Conservation (phyloP, 2,888 invertebrate species). For the Netelia melanura region DNA sequence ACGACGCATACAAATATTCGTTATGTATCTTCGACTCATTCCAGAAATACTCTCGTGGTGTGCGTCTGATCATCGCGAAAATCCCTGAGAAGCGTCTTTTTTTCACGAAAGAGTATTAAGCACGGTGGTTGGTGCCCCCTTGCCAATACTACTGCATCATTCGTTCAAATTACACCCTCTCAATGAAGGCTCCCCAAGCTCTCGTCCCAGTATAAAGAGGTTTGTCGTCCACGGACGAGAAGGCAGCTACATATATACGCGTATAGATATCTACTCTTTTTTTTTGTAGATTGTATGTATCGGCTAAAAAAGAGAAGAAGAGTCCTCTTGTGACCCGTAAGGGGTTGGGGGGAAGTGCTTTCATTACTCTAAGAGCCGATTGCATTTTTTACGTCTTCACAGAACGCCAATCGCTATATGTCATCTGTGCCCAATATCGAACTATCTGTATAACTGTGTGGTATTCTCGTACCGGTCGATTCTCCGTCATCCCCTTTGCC, state of each 20-base stretch:
- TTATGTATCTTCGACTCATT: conserved; percentile 32
- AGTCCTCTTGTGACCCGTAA: conserved; percentile 68
- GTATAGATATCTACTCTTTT: neutral
- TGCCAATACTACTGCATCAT: conserved; percentile 65
- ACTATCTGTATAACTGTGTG: neutral
- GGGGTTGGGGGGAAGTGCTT: conserved; percentile 77
- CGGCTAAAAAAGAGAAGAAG: conserved; percentile 38
- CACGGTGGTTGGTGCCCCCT: conserved; percentile 58
- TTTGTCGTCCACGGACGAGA: conserved; percentile 56
- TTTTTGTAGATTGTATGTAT: neutral
- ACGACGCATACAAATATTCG: neutral
- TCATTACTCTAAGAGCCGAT: conserved; percentile 85
- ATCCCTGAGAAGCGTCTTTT: conserved; percentile 68
- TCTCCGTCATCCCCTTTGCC: conserved; percentile 52
- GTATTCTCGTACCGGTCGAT: conserved; percentile 51
- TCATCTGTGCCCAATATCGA: conserved; percentile 3
- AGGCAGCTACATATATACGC: conserved; percentile 25
- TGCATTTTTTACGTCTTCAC: conserved; percentile 83
- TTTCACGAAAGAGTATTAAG: conserved; percentile 71
- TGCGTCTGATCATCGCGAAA: conserved; percentile 38
- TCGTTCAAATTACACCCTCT: conserved; percentile 75
- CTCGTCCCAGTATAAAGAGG: conserved; percentile 16
- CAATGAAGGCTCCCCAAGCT: conserved; percentile 22
- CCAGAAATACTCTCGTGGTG: conserved; percentile 37
- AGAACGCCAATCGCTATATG: conserved; percentile 61